A percentile compares a stretch with the other conserved stretches of the same genome.
Conservation (phyloP, 2,113 vertebrate species). For the Willisornis vidua region DNA sequence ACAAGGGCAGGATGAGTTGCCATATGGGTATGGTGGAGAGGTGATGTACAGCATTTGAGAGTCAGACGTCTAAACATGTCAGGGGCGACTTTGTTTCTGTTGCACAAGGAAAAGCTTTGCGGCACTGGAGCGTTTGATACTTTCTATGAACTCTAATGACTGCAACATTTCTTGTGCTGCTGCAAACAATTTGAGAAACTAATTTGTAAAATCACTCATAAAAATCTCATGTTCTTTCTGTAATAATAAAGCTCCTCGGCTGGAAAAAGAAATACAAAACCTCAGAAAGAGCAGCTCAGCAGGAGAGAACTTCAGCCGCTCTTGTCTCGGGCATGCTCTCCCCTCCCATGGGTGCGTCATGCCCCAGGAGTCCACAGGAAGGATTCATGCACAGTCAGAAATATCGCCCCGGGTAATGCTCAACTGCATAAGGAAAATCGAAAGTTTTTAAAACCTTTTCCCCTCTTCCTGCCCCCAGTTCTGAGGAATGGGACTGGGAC, state of each 20-base stretch:
- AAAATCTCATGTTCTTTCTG: constrained; percentile 24
- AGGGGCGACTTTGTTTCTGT: background rate
- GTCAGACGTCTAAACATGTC: background rate
- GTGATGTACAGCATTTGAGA: background rate
- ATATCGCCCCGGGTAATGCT: background rate
- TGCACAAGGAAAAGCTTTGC: background rate
- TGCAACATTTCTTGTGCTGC: background rate
- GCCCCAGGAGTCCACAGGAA: background rate
- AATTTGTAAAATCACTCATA: constrained; percentile 55
- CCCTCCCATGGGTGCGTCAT: background rate
- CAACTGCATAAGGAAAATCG: background rate
- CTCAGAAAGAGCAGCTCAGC: constrained; percentile 17
- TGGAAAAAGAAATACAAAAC: background rate
- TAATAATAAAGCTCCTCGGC: background rate
- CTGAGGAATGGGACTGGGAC: background rate
- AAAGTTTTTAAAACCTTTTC: background rate
- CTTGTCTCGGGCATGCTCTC: background rate
- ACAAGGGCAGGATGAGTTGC: background rate
- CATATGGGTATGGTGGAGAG: rapidly evolving
- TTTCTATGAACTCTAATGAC: constrained; percentile 38
- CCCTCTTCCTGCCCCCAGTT: background rate
- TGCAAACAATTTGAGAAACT: constrained; percentile 45
- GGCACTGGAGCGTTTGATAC: background rate
- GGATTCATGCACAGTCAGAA: background rate
- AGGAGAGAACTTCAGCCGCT: background rate